A percentile compares a stretch with the other conserved stretches of the same genome.
phyloP scores from a whole-genome alignment of 2,797 vertebrate species.

The Phoebastria nigripes region DNA sequence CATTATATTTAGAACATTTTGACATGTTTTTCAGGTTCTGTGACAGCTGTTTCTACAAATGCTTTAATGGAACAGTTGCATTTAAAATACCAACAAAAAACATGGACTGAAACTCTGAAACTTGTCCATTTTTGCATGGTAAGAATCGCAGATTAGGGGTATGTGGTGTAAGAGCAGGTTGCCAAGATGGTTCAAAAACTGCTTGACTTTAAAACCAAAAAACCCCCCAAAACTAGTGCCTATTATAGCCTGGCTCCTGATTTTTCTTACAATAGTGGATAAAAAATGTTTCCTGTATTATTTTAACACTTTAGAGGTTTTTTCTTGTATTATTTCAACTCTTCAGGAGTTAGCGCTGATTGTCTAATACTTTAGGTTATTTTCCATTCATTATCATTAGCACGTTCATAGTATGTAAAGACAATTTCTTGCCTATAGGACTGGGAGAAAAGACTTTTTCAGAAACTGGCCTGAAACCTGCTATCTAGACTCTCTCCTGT shows the following conservation, averaged over 20 bases:
- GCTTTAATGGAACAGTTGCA: conserved; percentile 70
- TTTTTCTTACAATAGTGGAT: not conserved
- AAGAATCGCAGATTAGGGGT: conserved; percentile 27
- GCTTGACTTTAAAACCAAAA: not conserved
- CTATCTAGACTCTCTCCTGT: not conserved
- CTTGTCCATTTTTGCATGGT: conserved; percentile 85
- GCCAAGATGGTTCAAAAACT: not conserved
- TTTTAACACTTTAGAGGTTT: not conserved
- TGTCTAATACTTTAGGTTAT: not conserved
- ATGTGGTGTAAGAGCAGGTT: not conserved
- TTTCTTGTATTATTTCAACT: not conserved
- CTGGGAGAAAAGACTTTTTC: not conserved
- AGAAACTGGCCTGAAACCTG: not conserved
- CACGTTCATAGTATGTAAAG: not conserved
- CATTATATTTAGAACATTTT: not conserved
- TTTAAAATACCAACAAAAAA: conserved; percentile 80
- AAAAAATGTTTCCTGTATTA: not conserved
- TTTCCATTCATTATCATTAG: not conserved
- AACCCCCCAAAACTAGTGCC: not conserved
- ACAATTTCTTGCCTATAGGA: not conserved
- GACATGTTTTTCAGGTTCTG: conserved; percentile 42
- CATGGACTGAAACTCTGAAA: conserved; percentile 84
- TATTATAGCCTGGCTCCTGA: not conserved
- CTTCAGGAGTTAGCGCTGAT: not conserved
- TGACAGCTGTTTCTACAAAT: not conserved